Evolutionary conservation across 2,113 vertebrate genomes (phyloP), one percentile per base, ranked within the genome.

Genomic region (Reinhardtius hippoglossoides): DNA sequence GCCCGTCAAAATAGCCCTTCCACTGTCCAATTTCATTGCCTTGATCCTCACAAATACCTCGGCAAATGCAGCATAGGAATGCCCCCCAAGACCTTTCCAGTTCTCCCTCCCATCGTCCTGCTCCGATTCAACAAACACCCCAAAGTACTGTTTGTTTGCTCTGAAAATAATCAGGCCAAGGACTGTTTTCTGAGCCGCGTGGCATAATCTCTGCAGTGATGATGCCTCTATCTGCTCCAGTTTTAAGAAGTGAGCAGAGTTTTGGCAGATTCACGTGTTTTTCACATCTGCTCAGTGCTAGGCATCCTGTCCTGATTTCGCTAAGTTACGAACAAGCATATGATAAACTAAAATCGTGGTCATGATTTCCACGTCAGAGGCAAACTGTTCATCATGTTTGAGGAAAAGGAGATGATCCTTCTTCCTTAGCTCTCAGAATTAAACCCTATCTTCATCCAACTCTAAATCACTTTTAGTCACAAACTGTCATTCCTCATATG

Each of bases 1-100:
- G 61, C 82, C 78, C 91, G 81, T 93, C 87, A 79, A 93, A 93
- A 93, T 90, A 91, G 40, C 31, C 81, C 71, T 69, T 85, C 77
- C 82, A 73, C 83, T 78, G 84, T 89, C 87, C 79, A 70, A 50
- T 88, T 86, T 66, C 74, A 54, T 64, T 66, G 61, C 79, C 88
- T 84, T 90, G 88, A 93, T 91, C 87, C 80, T 75, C 44, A 14
- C 48, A 54, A 83, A 71, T 83, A 84, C 83, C 73, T 83, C 31
- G n/a, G 31, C 67, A 15, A 27, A 78, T 77, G 60, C 70, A 42
- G 40, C 40, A 12, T 9, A 78, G 74, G 87, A 90, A 92, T 76
- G 50, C 82, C 76, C 74, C 23, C 74, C 24, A 2, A 52, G 58
- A 46, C 70, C 52, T 35, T 60, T 74, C 12, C 42, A 23, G 16